These are phyloP conservation scores for Spodoptera littoralis DNA, from an alignment of 2,888 invertebrate genomes.

Conservation along the genomic window DNA sequence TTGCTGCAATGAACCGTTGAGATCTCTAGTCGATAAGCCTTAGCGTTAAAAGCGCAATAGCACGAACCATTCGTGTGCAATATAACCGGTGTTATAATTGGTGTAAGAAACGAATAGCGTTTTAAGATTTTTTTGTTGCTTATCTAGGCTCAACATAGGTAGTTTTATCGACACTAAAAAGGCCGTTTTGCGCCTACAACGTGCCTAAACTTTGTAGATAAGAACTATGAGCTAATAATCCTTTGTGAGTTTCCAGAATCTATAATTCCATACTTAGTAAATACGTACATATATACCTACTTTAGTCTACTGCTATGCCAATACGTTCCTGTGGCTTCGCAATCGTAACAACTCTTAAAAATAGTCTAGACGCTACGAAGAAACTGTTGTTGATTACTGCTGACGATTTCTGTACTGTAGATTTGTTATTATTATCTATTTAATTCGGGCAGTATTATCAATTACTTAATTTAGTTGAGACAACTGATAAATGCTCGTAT, in stretches of 20 bases:
- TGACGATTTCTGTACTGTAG: too few relatives aligned
- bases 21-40: constrained; percentile 55
- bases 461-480: too few relatives aligned
- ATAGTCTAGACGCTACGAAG: too few relatives aligned
- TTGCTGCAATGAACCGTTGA: constrained; percentile 53
- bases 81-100: constrained; percentile 57
- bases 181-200: neutral
- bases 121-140: constrained; percentile 30
- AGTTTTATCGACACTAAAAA: constrained; percentile 23
- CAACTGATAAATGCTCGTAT: too few relatives aligned
- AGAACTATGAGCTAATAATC: neutral
- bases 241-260: neutral
- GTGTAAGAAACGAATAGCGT: constrained; percentile 50
- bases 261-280: too few relatives aligned
- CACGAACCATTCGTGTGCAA: constrained; percentile 59
- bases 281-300: too few relatives aligned
- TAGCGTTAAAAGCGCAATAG: constrained; percentile 64
- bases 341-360: too few relatives aligned
- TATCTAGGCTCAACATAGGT: constrained; percentile 17
- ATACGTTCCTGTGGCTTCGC: too few relatives aligned
- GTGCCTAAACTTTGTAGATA: too few relatives aligned
- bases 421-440: too few relatives aligned
- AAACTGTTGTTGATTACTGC: too few relatives aligned
- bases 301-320: neutral
- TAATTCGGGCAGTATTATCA: too few relatives aligned